Base-by-base conservation (phyloP, 2,797 vertebrate genomes). In the Sebastes minor region DNA sequence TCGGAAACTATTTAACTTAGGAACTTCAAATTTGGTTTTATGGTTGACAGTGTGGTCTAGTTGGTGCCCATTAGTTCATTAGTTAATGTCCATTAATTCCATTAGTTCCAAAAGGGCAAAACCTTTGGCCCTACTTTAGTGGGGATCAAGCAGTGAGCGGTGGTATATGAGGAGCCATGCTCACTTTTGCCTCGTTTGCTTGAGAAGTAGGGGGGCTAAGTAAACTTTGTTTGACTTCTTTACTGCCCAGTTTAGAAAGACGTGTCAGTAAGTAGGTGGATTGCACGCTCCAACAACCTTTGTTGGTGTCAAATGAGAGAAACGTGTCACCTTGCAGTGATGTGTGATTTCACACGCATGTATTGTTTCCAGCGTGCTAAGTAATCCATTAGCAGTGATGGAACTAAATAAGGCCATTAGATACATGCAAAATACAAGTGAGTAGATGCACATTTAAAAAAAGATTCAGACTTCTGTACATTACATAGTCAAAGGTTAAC, bases 261-360 rank as follows among this genome's bases (percentile, higher is more conserved):
- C 61, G 82, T 62, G 79, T 82, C 27, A 25, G 28, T 75, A 62
- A 62, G 69, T 74, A 74, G 14, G 76, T 60, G 59, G n/a, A 76
- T 78, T 75, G 56, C 12, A 59, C 6, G 4, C 73, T 81, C 66
- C 8, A 49, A 76, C 78, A 55, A 63, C 28, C 65, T 73, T 76
- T 84, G 81, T 89, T 80, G 55, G 71, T 87, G 74, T 25, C 66
- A 81, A 81, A 57, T 61, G 74, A 89, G 80, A 75, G 60, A 89
- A 83, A 75, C 71, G 61, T 85, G 82, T 88, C 85, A 86, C 81
- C 80, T 94, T 88, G 86, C 87, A 93, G 84, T 82, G 59, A 91
- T 46, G 85, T 94, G 93, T 89, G 89, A 92, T 82, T 78, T 88
- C 71, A 76, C 88, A 86, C 87, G 76, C 67, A 13, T 60, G 46